phyloP scores from a whole-genome alignment of 37 sponge, comb jelly and placozoan genomes.

The Diacarnus erythraeanus region DNA sequence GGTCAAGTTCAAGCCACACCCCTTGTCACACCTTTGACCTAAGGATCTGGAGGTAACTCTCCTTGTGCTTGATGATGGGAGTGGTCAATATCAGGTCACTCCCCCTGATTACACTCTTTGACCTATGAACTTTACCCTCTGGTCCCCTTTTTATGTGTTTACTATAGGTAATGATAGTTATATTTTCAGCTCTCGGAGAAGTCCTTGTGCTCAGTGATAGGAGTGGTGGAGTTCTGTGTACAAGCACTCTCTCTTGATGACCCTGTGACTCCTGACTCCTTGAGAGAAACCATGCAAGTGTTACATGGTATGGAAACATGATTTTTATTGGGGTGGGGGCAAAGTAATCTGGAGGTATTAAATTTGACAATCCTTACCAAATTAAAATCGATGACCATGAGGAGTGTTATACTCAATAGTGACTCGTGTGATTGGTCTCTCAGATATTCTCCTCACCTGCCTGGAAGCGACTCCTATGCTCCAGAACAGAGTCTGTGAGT shows the following conservation, averaged over 20 bases:
- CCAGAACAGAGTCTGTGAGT: slow-evolving; percentile 32
- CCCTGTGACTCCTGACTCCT: neutral
- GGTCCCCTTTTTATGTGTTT: neutral
- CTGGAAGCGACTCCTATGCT: slow-evolving; percentile 23
- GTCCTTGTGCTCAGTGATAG: slow-evolving; percentile 1
- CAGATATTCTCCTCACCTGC: slow-evolving; percentile 42
- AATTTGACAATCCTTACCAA: neutral
- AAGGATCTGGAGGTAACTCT: too few relatives aligned
- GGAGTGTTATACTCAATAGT: too few relatives aligned
- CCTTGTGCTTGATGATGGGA: too few relatives aligned
- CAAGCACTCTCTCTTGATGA: slow-evolving; percentile 31
- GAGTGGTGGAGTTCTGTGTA: slow-evolving; percentile 15
- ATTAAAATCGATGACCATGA: neutral
- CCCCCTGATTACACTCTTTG: too few relatives aligned
- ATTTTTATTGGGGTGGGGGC: too few relatives aligned
- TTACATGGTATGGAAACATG: slow-evolving; percentile 64
- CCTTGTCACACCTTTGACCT: too few relatives aligned
- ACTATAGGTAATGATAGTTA: neutral
- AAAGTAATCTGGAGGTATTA: too few relatives aligned
- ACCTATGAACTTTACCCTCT: neutral
- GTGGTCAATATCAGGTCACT: too few relatives aligned
- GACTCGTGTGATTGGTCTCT: too few relatives aligned
- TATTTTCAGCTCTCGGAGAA: neutral
- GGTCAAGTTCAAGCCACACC: too few relatives aligned
- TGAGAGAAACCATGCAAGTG: slow-evolving; percentile 13